A percentile compares a stretch with the other conserved stretches of the same genome.
Evolutionary conservation across 2,797 vertebrate genomes (phyloP).

Genomic region (Myiotriccus ornatus): DNA sequence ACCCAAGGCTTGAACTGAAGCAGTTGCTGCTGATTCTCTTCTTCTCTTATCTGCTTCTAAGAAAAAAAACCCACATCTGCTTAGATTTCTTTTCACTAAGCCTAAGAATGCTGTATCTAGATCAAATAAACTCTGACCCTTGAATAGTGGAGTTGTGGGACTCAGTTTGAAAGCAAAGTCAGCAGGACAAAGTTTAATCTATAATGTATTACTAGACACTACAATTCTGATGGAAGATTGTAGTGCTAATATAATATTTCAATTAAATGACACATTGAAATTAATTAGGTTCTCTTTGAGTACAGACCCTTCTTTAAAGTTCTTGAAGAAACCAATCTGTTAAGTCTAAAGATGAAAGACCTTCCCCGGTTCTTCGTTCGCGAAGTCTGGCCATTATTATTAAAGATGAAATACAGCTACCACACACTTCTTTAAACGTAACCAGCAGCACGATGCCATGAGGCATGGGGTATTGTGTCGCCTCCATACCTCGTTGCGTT

Average conservation of each 20-base stretch:
- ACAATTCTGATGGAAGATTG: background rate
- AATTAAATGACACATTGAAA: background rate
- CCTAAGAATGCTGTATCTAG: constrained; percentile 57
- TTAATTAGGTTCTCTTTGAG: background rate
- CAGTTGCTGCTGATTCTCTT: constrained; percentile 14
- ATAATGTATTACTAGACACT: constrained; percentile 10
- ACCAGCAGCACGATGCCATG: background rate
- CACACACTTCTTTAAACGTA: background rate
- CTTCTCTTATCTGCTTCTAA: constrained; percentile 51
- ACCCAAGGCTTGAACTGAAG: background rate
- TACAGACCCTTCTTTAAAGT: background rate
- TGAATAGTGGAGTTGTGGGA: background rate
- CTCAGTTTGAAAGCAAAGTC: constrained; percentile 46
- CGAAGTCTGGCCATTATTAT: too few relatives aligned
- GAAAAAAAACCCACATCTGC: constrained; percentile 15
- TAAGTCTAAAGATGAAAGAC: background rate
- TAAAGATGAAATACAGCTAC: background rate
- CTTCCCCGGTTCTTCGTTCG: too few relatives aligned
- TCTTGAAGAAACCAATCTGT: background rate
- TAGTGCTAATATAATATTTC: background rate
- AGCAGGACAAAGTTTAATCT: constrained; percentile 66
- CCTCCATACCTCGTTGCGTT: background rate
- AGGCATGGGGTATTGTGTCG: fast-evolving
- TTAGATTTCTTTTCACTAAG: constrained; percentile 18
- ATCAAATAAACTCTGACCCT: constrained; percentile 71